phyloP scores from a whole-genome alignment of 2,888 invertebrate genomes.

The Nudaria mundana region DNA sequence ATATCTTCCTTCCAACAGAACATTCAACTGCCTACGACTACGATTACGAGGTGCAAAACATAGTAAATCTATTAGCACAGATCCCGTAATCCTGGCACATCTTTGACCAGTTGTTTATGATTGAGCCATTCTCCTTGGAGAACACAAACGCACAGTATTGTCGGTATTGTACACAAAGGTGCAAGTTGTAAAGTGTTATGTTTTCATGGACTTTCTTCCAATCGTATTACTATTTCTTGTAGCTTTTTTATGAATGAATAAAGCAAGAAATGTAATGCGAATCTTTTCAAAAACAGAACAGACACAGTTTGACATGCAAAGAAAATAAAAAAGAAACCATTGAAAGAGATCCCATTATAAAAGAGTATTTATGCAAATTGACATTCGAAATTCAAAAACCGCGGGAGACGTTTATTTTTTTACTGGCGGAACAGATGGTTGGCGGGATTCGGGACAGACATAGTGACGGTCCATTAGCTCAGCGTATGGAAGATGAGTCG shows the following conservation, averaged over 20 bases:
- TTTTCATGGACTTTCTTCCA: no score
- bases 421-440: slow-evolving; percentile 30
- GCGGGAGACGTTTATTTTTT: slow-evolving; percentile 24
- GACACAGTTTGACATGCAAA: slow-evolving; percentile 14
- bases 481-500: slow-evolving; percentile 5
- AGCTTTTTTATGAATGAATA: no score
- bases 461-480: slow-evolving; percentile 10
- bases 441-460: slow-evolving; percentile 20
- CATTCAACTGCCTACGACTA: not conserved
- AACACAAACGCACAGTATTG: slow-evolving; percentile 23
- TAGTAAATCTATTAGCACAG: slow-evolving; percentile 3
- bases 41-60: not conserved
- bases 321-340: slow-evolving; percentile 26
- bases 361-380: slow-evolving; percentile 38
- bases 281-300: slow-evolving; percentile 6
- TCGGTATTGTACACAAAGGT: slow-evolving; percentile 15
- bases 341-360: slow-evolving; percentile 27
- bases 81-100: slow-evolving; percentile 21
- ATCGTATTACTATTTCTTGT: no score
- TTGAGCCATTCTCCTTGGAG: slow-evolving; percentile 26
- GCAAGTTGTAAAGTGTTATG: slow-evolving; percentile 12
- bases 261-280: no score
- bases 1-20: no score
- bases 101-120: slow-evolving; percentile 25
- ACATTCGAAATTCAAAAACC: slow-evolving; percentile 21